Evolutionary conservation across 35 echinoderm and acorn worm genomes (phyloP).

Genomic region (Antedon bifida): DNA sequence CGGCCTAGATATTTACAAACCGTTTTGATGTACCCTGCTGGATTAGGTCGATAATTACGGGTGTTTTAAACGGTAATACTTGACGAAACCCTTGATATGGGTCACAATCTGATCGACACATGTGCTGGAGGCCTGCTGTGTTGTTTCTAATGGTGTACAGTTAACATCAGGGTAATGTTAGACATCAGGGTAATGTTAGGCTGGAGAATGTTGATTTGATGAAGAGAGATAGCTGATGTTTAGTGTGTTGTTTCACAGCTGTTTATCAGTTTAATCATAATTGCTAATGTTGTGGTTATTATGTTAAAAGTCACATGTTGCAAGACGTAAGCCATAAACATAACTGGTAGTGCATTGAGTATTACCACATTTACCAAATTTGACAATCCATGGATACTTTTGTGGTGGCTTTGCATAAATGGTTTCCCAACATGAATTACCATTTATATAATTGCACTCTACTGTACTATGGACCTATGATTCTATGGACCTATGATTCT

Average conservation of each 20-base stretch:
- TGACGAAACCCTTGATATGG: background rate
- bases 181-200: background rate
- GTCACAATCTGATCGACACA: background rate
- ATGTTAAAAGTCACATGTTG: background rate
- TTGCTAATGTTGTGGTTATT: background rate
- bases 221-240: background rate
- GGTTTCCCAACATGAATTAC: no score
- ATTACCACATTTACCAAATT: no score
- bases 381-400: no score
- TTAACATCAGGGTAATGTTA: background rate
- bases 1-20: background rate
- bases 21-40: background rate
- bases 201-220: background rate
- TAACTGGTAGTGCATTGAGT: background rate
- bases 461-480: no score
- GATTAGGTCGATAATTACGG: background rate
- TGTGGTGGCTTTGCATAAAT: no score
- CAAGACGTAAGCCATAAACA: background rate
- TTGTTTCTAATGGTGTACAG: background rate
- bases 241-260: background rate
- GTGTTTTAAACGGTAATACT: background rate
- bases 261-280: background rate
- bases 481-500: no score
- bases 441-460: no score
- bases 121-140: background rate